Conservation (phyloP, 2,888 invertebrate species). For the Orthosia gothica region DNA sequence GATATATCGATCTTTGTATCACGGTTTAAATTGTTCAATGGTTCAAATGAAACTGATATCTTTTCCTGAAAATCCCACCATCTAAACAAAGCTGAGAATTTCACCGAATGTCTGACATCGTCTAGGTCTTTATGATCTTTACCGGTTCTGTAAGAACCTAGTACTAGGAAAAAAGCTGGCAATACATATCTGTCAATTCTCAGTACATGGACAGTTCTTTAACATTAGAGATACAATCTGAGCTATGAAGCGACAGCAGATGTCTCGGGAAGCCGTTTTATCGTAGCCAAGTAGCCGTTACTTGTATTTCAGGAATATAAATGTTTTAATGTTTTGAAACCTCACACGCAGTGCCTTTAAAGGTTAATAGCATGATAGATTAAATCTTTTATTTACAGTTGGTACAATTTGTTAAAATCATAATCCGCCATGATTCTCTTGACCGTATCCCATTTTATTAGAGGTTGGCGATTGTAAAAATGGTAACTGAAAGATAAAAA, state of each 20-base stretch:
- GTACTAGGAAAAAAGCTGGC: conserved; percentile 56
- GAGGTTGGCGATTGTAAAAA: too few species aligned
- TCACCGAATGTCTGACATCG: conserved; percentile 38
- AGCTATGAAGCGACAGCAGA: conserved; percentile 59
- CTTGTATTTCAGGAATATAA: conserved; percentile 76
- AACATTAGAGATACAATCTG: conserved; percentile 72
- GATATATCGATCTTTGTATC: background rate
- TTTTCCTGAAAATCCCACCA: background rate
- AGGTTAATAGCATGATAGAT: conserved; percentile 19
- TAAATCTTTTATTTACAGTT: background rate
- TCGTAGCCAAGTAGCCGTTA: conserved; percentile 63
- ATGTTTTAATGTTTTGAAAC: conserved; percentile 51
- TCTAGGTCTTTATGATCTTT: conserved; percentile 15
- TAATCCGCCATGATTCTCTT: background rate
- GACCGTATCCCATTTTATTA: background rate
- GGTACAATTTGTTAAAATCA: background rate
- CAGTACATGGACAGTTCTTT: conserved; percentile 72
- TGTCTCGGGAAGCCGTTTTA: conserved; percentile 57
- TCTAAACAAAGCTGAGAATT: conserved; percentile 6
- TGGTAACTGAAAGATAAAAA: background rate
- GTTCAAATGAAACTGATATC: background rate
- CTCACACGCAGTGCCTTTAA: conserved; percentile 15
- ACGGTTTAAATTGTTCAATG: background rate
- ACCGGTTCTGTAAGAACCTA: conserved; percentile 24
- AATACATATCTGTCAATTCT: conserved; percentile 74